Percentiles rank a stretch among this genome's conserved stretches.
Evolutionary conservation across 2,797 vertebrate genomes (phyloP).

Genomic region (Coreius guichenoti): DNA sequence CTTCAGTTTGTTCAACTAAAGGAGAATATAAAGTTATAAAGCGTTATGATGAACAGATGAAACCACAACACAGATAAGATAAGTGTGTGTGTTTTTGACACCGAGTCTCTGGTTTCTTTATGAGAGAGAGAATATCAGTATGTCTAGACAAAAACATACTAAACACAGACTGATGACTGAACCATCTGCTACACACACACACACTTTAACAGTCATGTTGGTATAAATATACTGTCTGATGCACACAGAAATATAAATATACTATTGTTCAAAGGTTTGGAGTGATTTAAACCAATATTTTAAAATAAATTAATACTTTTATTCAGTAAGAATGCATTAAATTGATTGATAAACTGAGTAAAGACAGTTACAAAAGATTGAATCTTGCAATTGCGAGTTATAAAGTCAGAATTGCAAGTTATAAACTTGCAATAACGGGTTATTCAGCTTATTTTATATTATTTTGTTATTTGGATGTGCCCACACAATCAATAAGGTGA

Average conservation of each 20-base stretch:
- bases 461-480: too few species aligned
- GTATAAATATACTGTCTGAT: neutral
- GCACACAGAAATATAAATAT: neutral
- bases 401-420: too few species aligned
- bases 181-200: slow-evolving; percentile 46
- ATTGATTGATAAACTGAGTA: too few species aligned
- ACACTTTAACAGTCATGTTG: too few species aligned
- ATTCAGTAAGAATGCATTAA: too few species aligned
- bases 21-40: neutral
- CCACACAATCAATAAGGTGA: neutral
- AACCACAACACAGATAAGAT: neutral
- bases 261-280: neutral
- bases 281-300: too few species aligned
- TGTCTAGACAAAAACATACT: slow-evolving; percentile 24
- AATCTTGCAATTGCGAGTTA: too few species aligned
- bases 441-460: neutral
- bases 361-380: too few species aligned
- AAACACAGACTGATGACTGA: slow-evolving; percentile 47
- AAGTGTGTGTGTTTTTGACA: neutral
- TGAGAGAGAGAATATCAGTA: neutral
- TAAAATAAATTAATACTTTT: too few species aligned
- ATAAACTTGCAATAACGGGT: too few species aligned
- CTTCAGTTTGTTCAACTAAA: neutral
- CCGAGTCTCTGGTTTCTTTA: neutral
- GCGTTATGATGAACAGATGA: neutral